A percentile compares a stretch with the other conserved stretches of the same genome.
Evolutionary conservation across 2,888 invertebrate genomes (phyloP).

Genomic region (Parnassius orleans): DNA sequence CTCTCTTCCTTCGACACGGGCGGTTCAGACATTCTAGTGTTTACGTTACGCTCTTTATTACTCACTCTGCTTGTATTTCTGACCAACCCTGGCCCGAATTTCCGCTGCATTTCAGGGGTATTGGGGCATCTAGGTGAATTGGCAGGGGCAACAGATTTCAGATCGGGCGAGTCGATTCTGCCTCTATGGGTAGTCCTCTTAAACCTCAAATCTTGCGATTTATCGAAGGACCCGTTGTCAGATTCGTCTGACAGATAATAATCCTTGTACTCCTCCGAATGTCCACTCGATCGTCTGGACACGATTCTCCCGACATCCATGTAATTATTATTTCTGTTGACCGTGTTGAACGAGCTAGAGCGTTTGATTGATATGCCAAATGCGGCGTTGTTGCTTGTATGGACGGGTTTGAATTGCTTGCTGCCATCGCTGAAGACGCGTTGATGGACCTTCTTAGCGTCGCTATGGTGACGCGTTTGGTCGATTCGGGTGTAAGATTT

Average conservation of each 20-base stretch:
- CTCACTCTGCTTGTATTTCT: constrained; percentile 65
- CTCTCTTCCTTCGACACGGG: constrained; percentile 59
- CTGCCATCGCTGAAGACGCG: constrained; percentile 53
- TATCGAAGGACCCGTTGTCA: constrained; percentile 63
- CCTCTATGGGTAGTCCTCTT: constrained; percentile 88
- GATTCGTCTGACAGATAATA: constrained; percentile 67
- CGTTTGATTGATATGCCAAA: constrained; percentile 80
- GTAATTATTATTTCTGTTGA: constrained; percentile 71
- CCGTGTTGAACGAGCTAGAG: constrained; percentile 84
- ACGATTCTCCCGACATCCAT: constrained; percentile 50
- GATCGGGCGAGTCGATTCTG: constrained; percentile 81
- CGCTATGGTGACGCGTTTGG: constrained; percentile 67
- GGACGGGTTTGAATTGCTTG: constrained; percentile 44
- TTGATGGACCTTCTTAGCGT: constrained; percentile 54
- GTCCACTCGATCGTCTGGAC: constrained; percentile 58
- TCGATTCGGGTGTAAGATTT: constrained; percentile 63
- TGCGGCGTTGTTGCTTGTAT: constrained; percentile 44
- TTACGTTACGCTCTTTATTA: constrained; percentile 68
- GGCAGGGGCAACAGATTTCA: constrained; percentile 68
- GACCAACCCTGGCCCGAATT: constrained; percentile 76
- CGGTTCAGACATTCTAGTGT: constrained; percentile 81
- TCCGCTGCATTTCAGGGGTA: constrained; percentile 82
- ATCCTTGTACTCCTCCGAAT: constrained; percentile 59
- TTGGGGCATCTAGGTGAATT: constrained; percentile 81
- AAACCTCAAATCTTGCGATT: constrained; percentile 72